Percentiles rank a stretch among this genome's conserved stretches.
Conservation (phyloP, 2,113 vertebrate genomes). For the Pithys albifrons region DNA sequence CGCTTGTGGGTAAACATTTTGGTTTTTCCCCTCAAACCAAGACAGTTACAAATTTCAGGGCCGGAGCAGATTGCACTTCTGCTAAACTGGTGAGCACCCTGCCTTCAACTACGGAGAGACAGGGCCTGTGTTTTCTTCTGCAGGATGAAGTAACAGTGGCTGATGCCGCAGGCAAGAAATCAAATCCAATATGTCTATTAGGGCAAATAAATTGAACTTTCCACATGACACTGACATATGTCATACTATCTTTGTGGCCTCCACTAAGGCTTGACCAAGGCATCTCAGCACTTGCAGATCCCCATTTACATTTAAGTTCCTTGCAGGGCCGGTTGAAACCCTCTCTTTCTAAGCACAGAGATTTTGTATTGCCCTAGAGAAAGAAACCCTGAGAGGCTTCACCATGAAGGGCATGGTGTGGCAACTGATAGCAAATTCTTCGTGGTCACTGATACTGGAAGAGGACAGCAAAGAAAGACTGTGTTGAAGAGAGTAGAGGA, state of each 20-base stretch:
- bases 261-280: neutral
- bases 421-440: neutral
- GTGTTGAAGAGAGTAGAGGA: neutral
- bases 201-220: neutral
- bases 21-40: no score
- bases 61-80: neutral
- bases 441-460: neutral
- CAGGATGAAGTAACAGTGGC: neutral
- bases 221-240: neutral
- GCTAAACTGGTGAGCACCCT: neutral
- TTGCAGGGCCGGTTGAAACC: neutral
- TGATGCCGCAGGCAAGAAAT: neutral
- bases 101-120: neutral
- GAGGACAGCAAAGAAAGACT: neutral
- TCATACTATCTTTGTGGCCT: neutral
- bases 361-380: neutral
- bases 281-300: neutral
- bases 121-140: neutral
- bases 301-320: accelerated
- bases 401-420: neutral
- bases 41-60: neutral
- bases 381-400: neutral
- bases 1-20: no score
- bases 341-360: neutral
- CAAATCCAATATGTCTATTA: neutral